phyloP scores from a whole-genome alignment of 1,140 invertebrate species.

The Lasioglossum baleicum region DNA sequence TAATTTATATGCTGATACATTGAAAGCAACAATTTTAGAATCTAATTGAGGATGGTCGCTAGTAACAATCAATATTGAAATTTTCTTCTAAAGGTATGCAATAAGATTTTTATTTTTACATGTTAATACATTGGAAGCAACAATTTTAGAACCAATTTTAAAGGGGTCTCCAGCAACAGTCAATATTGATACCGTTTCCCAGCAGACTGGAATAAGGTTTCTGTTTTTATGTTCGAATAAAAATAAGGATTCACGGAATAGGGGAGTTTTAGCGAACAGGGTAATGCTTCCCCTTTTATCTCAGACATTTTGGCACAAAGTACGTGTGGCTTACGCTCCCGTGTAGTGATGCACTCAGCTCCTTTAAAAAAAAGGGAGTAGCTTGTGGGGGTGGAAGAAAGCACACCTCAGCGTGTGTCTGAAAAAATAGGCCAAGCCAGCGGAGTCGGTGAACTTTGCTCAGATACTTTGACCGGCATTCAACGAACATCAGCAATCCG shows the following conservation, averaged over 20 bases:
- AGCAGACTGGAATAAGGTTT: background rate
- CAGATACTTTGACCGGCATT: constrained; percentile 44
- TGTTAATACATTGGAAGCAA: no score
- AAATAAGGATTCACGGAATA: no score
- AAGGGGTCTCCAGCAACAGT: no score
- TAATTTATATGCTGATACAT: no score
- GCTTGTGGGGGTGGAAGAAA: constrained; percentile 5
- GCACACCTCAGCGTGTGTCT: constrained; percentile 25
- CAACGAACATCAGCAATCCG: constrained; percentile 41
- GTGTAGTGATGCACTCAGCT: constrained; percentile 27
- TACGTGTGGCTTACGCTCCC: constrained; percentile 17
- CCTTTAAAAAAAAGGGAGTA: constrained; percentile 19
- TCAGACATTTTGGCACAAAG: constrained; percentile 43
- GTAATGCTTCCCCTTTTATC: constrained; percentile 27
- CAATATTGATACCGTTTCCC: no score
- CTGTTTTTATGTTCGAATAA: background rate
- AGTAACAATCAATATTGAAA: no score
- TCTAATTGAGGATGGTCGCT: no score
- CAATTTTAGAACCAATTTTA: no score
- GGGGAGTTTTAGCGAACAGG: background rate
- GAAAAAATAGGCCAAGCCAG: constrained; percentile 49
- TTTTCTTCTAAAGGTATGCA: no score
- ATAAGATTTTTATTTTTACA: no score
- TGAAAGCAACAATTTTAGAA: no score
- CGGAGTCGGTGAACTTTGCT: constrained; percentile 48